A percentile compares a stretch with the other conserved stretches of the same genome.
Evolutionary conservation across 2,888 invertebrate species (phyloP).

Genomic region (Mesorhabditis sp.): DNA sequence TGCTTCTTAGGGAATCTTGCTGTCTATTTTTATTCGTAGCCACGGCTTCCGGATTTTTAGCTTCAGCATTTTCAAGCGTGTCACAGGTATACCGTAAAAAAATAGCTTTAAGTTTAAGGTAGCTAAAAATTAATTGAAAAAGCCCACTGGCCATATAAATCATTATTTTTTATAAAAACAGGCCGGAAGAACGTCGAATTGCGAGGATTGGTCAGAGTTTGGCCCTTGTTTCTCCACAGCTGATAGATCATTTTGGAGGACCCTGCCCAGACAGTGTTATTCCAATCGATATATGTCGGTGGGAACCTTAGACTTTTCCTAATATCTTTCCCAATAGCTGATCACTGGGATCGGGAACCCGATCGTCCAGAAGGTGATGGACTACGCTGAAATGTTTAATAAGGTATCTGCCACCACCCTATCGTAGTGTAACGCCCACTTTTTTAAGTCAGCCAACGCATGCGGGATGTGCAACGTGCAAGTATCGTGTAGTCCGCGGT

Average conservation of each 20-base stretch:
- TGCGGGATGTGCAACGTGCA: constrained; percentile 56
- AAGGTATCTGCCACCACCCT: constrained; percentile 20
- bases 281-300: constrained; percentile 50
- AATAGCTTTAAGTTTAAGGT: background rate
- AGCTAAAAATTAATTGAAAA: background rate
- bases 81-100: constrained; percentile 19
- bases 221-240: constrained; percentile 51
- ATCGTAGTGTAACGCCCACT: no score
- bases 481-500: constrained; percentile 35
- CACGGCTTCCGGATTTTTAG: constrained; percentile 25
- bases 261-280: constrained; percentile 47
- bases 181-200: constrained; percentile 42
- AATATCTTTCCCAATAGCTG: constrained; percentile 19
- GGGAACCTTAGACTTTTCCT: constrained; percentile 7
- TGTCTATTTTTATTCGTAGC: no score
- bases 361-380: constrained; percentile 50
- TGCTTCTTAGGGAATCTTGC: no score
- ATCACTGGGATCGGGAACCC: constrained; percentile 50
- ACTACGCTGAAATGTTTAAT: constrained; percentile 51
- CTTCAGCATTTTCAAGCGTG: constrained; percentile 49
- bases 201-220: constrained; percentile 50
- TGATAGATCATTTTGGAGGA: constrained; percentile 47
- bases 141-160: background rate
- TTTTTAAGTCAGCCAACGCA: constrained; percentile 21
- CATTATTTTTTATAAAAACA: constrained; percentile 6